Percentiles rank a stretch among this genome's conserved stretches.
These are phyloP conservation scores for Nerophis ophidion DNA, from an alignment of 2,113 vertebrate species.

Conservation along the genomic window DNA sequence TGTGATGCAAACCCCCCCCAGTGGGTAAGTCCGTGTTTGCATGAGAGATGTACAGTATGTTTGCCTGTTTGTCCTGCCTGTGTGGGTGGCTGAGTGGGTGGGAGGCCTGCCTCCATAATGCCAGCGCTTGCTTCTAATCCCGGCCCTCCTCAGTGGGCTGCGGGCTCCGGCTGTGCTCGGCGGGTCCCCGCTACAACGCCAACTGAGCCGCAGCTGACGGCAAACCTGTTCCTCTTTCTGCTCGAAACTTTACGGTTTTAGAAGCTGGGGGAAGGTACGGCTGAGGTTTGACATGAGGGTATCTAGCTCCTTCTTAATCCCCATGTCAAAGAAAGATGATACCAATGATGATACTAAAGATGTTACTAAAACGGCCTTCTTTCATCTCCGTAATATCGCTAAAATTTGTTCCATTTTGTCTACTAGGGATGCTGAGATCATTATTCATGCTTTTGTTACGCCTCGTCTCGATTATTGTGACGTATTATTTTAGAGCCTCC, in stretches of 20 bases:
- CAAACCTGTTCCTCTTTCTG: conserved; percentile 48
- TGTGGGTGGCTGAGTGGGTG: conserved; percentile 58
- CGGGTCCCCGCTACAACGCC: conserved; percentile 52
- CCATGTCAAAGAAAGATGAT: not conserved
- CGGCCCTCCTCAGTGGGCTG: conserved; percentile 62
- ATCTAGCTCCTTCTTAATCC: not conserved
- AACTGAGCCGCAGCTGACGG: conserved; percentile 61
- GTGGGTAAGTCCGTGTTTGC: conserved; percentile 15
- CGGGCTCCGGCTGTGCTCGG: conserved; percentile 55
- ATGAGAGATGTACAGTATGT: conserved; percentile 30
- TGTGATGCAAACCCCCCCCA: conserved; percentile 30
- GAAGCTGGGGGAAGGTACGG: not conserved
- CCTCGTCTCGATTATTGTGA: too few relatives aligned
- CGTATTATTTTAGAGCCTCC: too few relatives aligned
- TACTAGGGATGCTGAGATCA: too few relatives aligned
- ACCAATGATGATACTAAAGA: too few relatives aligned
- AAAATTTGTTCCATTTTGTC: too few relatives aligned
- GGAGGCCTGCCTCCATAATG: conserved; percentile 56
- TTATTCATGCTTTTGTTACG: too few relatives aligned
- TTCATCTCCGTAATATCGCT: too few relatives aligned
- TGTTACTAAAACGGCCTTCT: too few relatives aligned
- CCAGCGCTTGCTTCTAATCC: conserved; percentile 65
- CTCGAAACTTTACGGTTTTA: conserved; percentile 36
- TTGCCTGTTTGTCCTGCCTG: conserved; percentile 53
- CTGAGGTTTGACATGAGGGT: not conserved